phyloP scores from a whole-genome alignment of 2,113 vertebrate species.

The Steatornis caripensis region DNA sequence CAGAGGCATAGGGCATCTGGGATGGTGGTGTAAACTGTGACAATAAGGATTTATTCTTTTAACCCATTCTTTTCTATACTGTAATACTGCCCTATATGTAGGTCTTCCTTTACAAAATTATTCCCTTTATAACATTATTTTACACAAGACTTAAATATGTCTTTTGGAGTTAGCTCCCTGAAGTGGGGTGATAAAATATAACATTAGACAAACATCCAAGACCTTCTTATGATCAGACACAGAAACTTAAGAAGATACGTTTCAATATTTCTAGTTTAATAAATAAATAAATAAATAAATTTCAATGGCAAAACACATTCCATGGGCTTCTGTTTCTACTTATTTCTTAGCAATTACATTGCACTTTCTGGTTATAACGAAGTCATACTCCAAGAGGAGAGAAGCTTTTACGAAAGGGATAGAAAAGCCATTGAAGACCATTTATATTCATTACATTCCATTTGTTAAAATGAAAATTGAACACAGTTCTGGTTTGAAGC shows the following conservation, averaged over 20 bases:
- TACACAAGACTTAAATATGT: background rate
- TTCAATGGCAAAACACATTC: background rate
- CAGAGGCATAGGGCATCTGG: background rate
- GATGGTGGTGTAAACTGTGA: background rate
- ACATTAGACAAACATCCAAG: background rate
- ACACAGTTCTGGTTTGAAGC: no score
- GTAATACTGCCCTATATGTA: background rate
- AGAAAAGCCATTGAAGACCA: background rate
- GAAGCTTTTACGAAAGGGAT: background rate
- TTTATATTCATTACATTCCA: background rate
- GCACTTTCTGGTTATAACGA: background rate
- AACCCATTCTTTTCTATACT: conserved; percentile 14
- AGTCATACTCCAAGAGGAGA: background rate
- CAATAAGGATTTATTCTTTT: conserved; percentile 47
- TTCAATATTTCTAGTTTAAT: background rate
- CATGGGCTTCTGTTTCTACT: background rate
- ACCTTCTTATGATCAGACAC: background rate
- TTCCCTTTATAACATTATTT: background rate
- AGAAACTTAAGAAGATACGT: background rate
- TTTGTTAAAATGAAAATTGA: background rate
- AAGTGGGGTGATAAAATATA: background rate
- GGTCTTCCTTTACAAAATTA: background rate
- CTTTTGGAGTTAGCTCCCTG: background rate
- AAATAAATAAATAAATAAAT: background rate
- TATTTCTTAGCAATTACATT: background rate